Conservation (phyloP, 2,797 vertebrate species). For the Pangasius sanitwongsei region DNA sequence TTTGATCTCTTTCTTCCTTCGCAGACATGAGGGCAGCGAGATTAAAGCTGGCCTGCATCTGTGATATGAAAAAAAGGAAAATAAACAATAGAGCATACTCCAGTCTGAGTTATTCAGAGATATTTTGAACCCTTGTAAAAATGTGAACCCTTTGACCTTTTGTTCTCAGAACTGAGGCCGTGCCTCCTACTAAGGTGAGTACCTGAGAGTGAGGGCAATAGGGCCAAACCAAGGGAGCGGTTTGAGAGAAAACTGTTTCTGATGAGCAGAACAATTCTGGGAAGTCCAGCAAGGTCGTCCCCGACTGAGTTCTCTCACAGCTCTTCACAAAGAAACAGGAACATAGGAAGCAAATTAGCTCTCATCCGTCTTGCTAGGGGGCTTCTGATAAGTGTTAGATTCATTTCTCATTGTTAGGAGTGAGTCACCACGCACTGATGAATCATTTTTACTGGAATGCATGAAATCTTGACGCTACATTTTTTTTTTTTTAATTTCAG, state of each 20-base stretch:
- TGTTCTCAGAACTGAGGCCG: slow-evolving; percentile 53
- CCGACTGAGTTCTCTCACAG: slow-evolving; percentile 14
- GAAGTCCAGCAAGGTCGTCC: slow-evolving; percentile 52
- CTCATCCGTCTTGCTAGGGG: slow-evolving; percentile 57
- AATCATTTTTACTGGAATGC: neutral
- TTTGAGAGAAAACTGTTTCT: slow-evolving; percentile 17
- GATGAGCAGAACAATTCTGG: slow-evolving; percentile 61
- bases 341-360: slow-evolving; percentile 58
- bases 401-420: neutral
- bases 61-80: slow-evolving; percentile 22
- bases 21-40: slow-evolving; percentile 25
- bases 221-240: slow-evolving; percentile 19
- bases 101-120: slow-evolving; percentile 17
- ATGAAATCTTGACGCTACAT: neutral
- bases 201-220: slow-evolving; percentile 24
- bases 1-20: slow-evolving; percentile 32
- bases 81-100: slow-evolving; percentile 18
- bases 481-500: neutral
- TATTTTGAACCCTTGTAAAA: slow-evolving; percentile 54
- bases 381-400: neutral
- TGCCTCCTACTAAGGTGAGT: slow-evolving; percentile 45
- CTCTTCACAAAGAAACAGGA: slow-evolving; percentile 30
- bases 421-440: neutral
- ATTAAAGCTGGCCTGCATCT: slow-evolving; percentile 49
- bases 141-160: slow-evolving; percentile 53